Conservation (phyloP, 2,113 vertebrate genomes). For the Vulpes vulpes region DNA sequence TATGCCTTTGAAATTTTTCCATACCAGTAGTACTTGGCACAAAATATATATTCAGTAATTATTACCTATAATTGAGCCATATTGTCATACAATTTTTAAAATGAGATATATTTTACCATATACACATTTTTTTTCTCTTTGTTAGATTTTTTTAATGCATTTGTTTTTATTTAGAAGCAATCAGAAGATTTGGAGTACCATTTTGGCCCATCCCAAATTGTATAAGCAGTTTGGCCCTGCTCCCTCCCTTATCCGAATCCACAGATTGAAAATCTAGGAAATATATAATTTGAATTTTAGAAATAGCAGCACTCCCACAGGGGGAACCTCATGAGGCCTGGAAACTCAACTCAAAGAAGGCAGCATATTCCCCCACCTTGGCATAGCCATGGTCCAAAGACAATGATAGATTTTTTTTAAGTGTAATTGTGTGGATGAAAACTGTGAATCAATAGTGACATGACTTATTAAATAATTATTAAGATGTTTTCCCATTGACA, state of each 20-base stretch:
- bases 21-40: background rate
- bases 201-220: conserved; percentile 86
- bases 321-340: conserved; percentile 83
- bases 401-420: conserved; percentile 56
- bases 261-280: conserved; percentile 90
- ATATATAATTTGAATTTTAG: conserved; percentile 90
- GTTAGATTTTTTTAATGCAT: conserved; percentile 50
- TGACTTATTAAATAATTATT: conserved; percentile 29
- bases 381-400: conserved; percentile 82
- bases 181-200: conserved; percentile 86
- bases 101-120: background rate
- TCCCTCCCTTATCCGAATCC: conserved; percentile 81
- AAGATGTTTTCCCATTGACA: background rate
- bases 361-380: background rate
- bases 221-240: conserved; percentile 87
- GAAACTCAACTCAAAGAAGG: conserved; percentile 69
- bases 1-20: background rate
- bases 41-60: background rate
- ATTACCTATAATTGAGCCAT: background rate
- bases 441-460: background rate
- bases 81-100: background rate
- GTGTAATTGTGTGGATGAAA: background rate
- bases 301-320: conserved; percentile 90
- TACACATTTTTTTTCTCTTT: background rate
- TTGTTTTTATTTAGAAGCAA: conserved; percentile 89